Base-by-base conservation (phyloP, 2,113 vertebrate species). In the Zapornia atra region DNA sequence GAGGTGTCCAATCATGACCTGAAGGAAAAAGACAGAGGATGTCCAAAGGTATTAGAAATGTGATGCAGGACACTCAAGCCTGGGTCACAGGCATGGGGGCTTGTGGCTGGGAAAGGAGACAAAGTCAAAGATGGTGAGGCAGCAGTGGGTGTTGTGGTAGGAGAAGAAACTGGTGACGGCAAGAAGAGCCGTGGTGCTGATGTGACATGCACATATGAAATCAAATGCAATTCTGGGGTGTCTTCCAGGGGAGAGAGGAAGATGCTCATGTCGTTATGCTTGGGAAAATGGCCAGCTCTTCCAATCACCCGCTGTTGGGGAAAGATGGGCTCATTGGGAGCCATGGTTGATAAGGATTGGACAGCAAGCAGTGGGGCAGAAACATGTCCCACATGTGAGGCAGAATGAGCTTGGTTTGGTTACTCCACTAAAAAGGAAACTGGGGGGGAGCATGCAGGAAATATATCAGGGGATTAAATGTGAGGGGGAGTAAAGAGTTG, bases 231-330 rank as follows among this genome's bases (percentile, higher is more conserved):
- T 53, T 48, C 54, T 33, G 48, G 29, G 46, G 33, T 61, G 21
- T 19, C 34, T 69, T 44, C 77, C 83, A 69, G 40, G 10, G 31
- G 31, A 50, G 25, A 20, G 42, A 72, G 28, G 28, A 17, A 73
- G 56, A 28, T 6, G 40, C 26, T 69, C 28, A 4, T 20, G 26
- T 5, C 15, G 10, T 21, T 51, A 31, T 60, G 24, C 29, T 5
- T 46, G 40, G 71, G 44, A 53, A 81, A 57, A 18, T 1, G 7
- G 26, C 22, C 64, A 31, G 8, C 13, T 75, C 50, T 85, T 40
- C 65, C 66, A 78, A 56, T 40, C 5, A 56, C 10, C 15, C 0
- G 0, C 11, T 31, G 5, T 0, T 79, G 50, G 40, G 38, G 7
- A 59, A 82, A 44, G 40, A 48, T 21, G 29, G 29, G 18, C 5